Evolutionary conservation across 2,113 vertebrate species (phyloP), one percentile per base, ranked within the genome.

Genomic region (Paratilapia polleni): DNA sequence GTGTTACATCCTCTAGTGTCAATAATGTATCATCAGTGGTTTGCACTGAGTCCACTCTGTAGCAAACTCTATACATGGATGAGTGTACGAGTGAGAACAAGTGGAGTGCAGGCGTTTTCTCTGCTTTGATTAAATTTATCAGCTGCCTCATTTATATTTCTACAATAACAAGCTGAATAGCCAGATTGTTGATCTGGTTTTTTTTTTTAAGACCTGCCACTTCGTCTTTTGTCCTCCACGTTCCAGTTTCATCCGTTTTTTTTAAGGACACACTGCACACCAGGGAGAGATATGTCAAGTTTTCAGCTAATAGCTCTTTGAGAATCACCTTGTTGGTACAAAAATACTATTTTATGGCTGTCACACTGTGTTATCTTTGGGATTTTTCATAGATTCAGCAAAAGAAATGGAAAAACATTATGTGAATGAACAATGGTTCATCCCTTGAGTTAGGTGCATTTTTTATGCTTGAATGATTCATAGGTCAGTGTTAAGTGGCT

Each of bases 381-480:
- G 15, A 22, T 0, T 0, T 1, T 47, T 49, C 47, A 24, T 47
- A 19, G 41, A 4, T 54, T 54, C 52, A 54, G 8, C 49, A 8
- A 20, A 8, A 52, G 19, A 20, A 54, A 19, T 54, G 19, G 49
- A 8, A 54, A 19, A 19, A 20, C 2, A 31, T 31, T 31, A 31
- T 31, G 2, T 31, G 28, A 31, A 31, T 31, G 28, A 31, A 31
- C 2, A 31, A 2, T 31, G 28, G 28, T 31, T 31, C 28, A 31
- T 31, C 28, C 28, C n/a, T n/a, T n/a, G n/a, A 31, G 2, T 31
- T 31, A 31, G 28, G 28, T 31, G 28, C 28, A 2, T 31, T n/a
- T 31, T 31, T 31, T 31, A 31, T 31, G 28, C 28, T 31, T 31
- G 36, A 64, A 8, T 64, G 62, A 41, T 64, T 64, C 36, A 24